These are phyloP conservation scores for Terebella lapidaria DNA, from an alignment of 2,888 invertebrate species.

Conservation along the genomic window DNA sequence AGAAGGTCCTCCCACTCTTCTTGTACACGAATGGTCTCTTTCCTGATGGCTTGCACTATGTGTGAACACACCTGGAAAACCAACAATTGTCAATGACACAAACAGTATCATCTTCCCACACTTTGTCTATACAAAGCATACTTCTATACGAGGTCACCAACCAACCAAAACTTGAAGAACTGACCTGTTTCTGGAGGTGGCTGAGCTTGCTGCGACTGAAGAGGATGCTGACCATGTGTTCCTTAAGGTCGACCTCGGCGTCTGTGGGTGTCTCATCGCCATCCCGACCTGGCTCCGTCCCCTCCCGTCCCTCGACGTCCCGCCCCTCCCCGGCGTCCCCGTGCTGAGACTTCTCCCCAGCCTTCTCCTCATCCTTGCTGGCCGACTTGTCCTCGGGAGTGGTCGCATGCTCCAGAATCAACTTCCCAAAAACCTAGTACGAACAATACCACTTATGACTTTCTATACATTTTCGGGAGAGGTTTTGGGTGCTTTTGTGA, in stretches of 20 bases:
- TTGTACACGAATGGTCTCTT: conserved; percentile 77
- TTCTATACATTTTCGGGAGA: too few species aligned
- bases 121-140: too few species aligned
- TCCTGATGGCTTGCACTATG: conserved; percentile 73
- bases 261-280: conserved; percentile 36
- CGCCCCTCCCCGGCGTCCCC: too few species aligned
- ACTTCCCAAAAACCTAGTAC: conserved; percentile 78
- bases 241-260: conserved; percentile 68
- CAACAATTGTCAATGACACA: too few species aligned
- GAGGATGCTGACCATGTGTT: conserved; percentile 93
- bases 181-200: conserved; percentile 79
- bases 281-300: conserved; percentile 27
- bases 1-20: conserved; percentile 78
- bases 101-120: too few species aligned
- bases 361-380: conserved; percentile 1
- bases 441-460: too few species aligned
- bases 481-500: too few species aligned
- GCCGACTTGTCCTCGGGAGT: conserved; percentile 3
- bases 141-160: neutral
- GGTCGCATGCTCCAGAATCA: conserved; percentile 66
- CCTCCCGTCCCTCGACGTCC: too few species aligned
- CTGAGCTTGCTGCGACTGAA: conserved; percentile 91
- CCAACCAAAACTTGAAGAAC: neutral
- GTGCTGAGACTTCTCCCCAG: neutral
- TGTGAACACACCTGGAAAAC: conserved; percentile 70